Evolutionary conservation across 1,140 invertebrate species (phyloP).

Genomic region (Caerostris extrusa): DNA sequence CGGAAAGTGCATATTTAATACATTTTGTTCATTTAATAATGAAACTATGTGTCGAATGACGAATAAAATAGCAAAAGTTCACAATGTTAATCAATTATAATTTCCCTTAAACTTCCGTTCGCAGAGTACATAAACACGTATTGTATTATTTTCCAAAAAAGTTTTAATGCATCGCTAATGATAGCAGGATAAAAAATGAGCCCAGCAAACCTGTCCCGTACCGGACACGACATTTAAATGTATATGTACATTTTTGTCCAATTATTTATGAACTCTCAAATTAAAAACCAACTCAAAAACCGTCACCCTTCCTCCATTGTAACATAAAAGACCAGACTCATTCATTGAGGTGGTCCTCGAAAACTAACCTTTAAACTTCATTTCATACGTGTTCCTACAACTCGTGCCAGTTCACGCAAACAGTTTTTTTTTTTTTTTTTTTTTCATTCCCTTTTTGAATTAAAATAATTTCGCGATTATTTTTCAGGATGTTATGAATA

Average conservation of each 20-base stretch:
- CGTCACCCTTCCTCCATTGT: neutral
- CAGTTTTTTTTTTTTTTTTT: neutral
- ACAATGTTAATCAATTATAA: no score
- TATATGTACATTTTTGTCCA: neutral
- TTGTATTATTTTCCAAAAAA: no score
- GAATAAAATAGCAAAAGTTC: no score
- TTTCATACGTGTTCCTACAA: neutral
- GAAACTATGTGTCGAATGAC: no score
- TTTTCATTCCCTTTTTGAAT: neutral
- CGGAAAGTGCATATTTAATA: no score
- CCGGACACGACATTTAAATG: neutral
- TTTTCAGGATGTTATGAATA: constrained; percentile 23
- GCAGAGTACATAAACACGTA: no score
- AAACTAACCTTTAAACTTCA: constrained; percentile 10
- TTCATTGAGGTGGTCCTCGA: neutral
- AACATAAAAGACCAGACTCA: neutral
- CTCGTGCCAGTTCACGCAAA: neutral
- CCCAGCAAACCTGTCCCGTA: neutral
- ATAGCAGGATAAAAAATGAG: neutral
- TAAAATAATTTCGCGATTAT: constrained; percentile 23
- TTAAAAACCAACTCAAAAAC: neutral
- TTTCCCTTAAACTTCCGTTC: no score
- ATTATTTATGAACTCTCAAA: neutral
- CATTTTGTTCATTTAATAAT: no score
- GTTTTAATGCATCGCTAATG: no score